Percentiles rank a stretch among this genome's conserved stretches.
phyloP scores from a whole-genome alignment of 1,140 invertebrate genomes.

The Zaprionus ornatus region DNA sequence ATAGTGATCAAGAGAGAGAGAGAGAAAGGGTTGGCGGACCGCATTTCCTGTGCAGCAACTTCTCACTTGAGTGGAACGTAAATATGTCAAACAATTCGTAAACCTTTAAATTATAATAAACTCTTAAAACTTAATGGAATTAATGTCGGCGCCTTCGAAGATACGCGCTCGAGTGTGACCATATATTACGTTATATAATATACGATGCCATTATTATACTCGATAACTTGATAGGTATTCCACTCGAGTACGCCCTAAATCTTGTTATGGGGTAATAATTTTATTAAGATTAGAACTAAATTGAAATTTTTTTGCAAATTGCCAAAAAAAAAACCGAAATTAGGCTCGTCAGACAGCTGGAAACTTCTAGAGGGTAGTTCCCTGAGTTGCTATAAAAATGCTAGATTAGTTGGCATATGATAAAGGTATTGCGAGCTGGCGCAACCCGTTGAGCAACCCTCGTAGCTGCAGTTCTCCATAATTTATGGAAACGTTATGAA shows the following conservation, averaged over 20 bases:
- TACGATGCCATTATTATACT: slow-evolving; percentile 57
- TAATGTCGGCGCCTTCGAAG: slow-evolving; percentile 14
- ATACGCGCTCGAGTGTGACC: slow-evolving; percentile 46
- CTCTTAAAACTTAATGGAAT: slow-evolving; percentile 7
- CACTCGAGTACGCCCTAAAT: slow-evolving; percentile 52
- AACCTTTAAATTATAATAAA: slow-evolving; percentile 45
- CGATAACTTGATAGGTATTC: slow-evolving; percentile 65
- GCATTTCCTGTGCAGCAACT: slow-evolving; percentile 42
- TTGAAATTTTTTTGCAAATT: slow-evolving; percentile 16
- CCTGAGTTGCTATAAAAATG: background rate
- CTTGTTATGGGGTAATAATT: background rate
- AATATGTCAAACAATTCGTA: slow-evolving; percentile 57
- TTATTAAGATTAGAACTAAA: slow-evolving; percentile 29
- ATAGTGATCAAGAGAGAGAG: background rate
- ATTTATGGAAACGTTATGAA: slow-evolving; percentile 28
- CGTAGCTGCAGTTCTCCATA: slow-evolving; percentile 22
- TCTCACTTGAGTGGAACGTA: slow-evolving; percentile 39
- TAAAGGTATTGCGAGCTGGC: background rate
- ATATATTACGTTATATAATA: slow-evolving; percentile 43
- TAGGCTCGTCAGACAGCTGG: slow-evolving; percentile 22
- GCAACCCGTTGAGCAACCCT: slow-evolving; percentile 10
- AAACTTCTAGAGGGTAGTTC: slow-evolving; percentile 10
- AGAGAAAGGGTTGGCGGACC: slow-evolving; percentile 11
- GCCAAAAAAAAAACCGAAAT: background rate
- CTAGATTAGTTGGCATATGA: background rate